phyloP scores from a whole-genome alignment of 2,888 invertebrate species.

The Homarus gammarus region DNA sequence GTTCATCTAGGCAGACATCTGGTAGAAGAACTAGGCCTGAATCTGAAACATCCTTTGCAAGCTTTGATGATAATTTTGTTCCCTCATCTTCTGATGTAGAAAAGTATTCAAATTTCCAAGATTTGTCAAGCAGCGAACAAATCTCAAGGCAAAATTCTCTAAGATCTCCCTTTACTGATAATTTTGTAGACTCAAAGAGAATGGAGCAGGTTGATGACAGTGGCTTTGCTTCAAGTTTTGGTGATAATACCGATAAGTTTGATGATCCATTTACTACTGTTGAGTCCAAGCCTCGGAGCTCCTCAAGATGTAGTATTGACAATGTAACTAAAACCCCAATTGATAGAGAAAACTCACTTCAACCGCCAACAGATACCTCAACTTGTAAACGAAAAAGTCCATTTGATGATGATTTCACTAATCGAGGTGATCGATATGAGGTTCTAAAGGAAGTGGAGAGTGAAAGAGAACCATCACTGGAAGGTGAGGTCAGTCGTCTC shows the following conservation, averaged over 20 bases:
- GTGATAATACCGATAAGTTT: conserved; percentile 59
- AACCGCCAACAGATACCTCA: conserved; percentile 55
- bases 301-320: conserved; percentile 54
- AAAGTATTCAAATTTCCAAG: conserved; percentile 61
- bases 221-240: conserved; percentile 61
- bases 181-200: conserved; percentile 64
- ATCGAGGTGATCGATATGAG: conserved; percentile 72
- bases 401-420: conserved; percentile 74
- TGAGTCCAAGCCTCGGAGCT: conserved; percentile 51
- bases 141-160: conserved; percentile 48
- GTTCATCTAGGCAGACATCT: conserved; percentile 36
- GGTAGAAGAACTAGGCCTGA: conserved; percentile 41
- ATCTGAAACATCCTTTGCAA: conserved; percentile 63
- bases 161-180: conserved; percentile 73
- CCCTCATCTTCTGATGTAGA: conserved; percentile 58
- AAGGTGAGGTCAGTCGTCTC: conserved; percentile 68
- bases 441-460: conserved; percentile 75
- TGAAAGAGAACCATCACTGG: conserved; percentile 71
- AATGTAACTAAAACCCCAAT: conserved; percentile 28
- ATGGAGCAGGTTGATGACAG: conserved; percentile 54
- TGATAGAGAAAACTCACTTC: conserved; percentile 49
- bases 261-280: conserved; percentile 72
- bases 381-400: conserved; percentile 71
- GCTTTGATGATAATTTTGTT: conserved; percentile 75
- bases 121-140: conserved; percentile 38